Percentiles rank a stretch among this genome's conserved stretches.
These are phyloP conservation scores for Yoshiicerus persimilis DNA, from an alignment of 1,140 invertebrate species.

Conservation along the genomic window DNA sequence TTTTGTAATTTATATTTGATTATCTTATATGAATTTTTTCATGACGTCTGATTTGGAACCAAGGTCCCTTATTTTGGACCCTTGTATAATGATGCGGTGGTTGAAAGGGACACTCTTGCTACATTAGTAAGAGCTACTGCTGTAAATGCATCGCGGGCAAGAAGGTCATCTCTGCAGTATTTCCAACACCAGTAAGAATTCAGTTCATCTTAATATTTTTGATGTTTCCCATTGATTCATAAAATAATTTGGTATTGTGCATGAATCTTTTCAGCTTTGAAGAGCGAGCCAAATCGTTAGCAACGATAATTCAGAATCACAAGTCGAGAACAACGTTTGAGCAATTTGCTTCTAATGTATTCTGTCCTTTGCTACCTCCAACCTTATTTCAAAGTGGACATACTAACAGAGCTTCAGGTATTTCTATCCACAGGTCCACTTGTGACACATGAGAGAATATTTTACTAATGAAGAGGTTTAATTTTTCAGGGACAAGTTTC, in stretches of 20 bases:
- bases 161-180: conserved; percentile 80
- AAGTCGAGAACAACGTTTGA: conserved; percentile 89
- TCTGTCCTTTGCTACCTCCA: conserved; percentile 69
- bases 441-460: background rate
- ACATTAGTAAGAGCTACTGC: conserved; percentile 88
- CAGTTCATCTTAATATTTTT: background rate
- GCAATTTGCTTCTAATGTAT: conserved; percentile 82
- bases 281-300: conserved; percentile 81
- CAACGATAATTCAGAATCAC: conserved; percentile 84
- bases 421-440: background rate
- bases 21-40: conserved; percentile 1
- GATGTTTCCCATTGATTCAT: no score
- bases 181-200: conserved; percentile 85
- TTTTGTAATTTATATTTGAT: background rate
- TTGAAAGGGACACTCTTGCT: conserved; percentile 78
- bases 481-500: conserved; percentile 41
- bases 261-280: conserved; percentile 70
- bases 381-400: conserved; percentile 57
- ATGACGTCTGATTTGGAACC: no score
- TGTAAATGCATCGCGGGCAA: conserved; percentile 86
- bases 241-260: background rate
- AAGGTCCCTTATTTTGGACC: conserved; percentile 95
- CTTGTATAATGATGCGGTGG: conserved; percentile 90
- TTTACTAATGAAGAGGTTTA: background rate
- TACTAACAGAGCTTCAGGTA: conserved; percentile 53